phyloP scores from a whole-genome alignment of 2,888 invertebrate species.

The Caenorhabditis wallacei region DNA sequence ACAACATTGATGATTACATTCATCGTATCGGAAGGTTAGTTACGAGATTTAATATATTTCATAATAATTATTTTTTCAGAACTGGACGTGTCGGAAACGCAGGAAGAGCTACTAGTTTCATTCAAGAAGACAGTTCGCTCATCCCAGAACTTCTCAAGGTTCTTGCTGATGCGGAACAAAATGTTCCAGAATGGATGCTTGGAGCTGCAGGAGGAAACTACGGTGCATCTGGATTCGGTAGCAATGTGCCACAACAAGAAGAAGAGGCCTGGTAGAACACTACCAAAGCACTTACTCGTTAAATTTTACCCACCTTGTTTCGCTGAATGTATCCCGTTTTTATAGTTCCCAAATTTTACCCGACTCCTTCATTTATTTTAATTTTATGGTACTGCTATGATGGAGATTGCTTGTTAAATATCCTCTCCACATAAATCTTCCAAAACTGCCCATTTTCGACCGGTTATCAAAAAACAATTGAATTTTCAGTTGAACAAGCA shows the following conservation, averaged over 20 bases:
- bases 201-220: constrained; percentile 7
- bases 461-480: not conserved
- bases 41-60: too few relatives aligned
- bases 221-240: constrained; percentile 27
- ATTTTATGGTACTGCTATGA: constrained; percentile 1
- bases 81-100: constrained; percentile 85
- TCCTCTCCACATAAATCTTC: constrained; percentile 3
- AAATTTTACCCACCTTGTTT: constrained; percentile 29
- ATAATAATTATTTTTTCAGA: constrained; percentile 27
- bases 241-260: constrained; percentile 9
- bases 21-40: constrained; percentile 85
- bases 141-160: constrained; percentile 81
- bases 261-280: constrained; percentile 37
- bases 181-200: constrained; percentile 56
- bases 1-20: constrained; percentile 85
- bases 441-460: not conserved
- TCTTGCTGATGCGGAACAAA: constrained; percentile 59
- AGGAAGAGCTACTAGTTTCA: constrained; percentile 86
- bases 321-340: not conserved
- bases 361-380: not conserved
- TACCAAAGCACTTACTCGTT: constrained; percentile 1
- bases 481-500: not conserved
- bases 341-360: constrained; percentile 3
- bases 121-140: constrained; percentile 87
- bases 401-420: not conserved